These are phyloP conservation scores for Harpalus rufipes DNA, from an alignment of 2,888 invertebrate species.

Conservation along the genomic window DNA sequence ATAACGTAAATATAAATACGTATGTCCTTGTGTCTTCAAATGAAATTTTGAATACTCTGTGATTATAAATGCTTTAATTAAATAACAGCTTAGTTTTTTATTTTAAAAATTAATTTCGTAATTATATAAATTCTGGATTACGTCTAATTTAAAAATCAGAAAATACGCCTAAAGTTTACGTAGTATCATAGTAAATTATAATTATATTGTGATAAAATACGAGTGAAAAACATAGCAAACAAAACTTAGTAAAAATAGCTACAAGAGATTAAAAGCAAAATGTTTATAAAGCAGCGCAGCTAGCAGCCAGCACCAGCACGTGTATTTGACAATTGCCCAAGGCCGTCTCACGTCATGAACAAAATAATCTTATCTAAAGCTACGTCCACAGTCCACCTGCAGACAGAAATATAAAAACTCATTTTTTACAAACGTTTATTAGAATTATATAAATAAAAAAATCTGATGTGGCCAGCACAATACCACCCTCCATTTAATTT, in stretches of 20 bases:
- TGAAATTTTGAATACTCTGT: too few relatives aligned
- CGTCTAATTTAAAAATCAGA: too few relatives aligned
- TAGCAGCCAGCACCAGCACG: conserved; percentile 25
- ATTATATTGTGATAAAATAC: background rate
- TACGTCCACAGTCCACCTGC: background rate
- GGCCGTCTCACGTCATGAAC: conserved; percentile 35
- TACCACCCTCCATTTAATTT: too few relatives aligned
- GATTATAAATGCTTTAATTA: too few relatives aligned
- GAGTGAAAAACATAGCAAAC: background rate
- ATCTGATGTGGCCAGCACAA: too few relatives aligned
- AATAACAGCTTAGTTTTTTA: too few relatives aligned
- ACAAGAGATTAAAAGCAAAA: conserved; percentile 19
- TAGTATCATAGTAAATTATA: background rate
- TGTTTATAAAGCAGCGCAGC: conserved; percentile 21
- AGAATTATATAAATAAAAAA: too few relatives aligned
- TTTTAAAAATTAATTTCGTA: too few relatives aligned
- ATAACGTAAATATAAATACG: too few relatives aligned
- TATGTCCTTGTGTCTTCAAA: too few relatives aligned
- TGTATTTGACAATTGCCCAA: conserved; percentile 59
- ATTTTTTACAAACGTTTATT: background rate
- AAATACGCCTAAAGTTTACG: background rate
- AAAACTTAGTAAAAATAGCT: conserved; percentile 8
- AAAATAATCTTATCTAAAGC: conserved; percentile 26
- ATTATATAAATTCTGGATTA: too few relatives aligned
- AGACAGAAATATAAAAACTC: background rate